These are phyloP conservation scores for Blastobasis adustella DNA, from an alignment of 2,888 invertebrate genomes.

Conservation along the genomic window DNA sequence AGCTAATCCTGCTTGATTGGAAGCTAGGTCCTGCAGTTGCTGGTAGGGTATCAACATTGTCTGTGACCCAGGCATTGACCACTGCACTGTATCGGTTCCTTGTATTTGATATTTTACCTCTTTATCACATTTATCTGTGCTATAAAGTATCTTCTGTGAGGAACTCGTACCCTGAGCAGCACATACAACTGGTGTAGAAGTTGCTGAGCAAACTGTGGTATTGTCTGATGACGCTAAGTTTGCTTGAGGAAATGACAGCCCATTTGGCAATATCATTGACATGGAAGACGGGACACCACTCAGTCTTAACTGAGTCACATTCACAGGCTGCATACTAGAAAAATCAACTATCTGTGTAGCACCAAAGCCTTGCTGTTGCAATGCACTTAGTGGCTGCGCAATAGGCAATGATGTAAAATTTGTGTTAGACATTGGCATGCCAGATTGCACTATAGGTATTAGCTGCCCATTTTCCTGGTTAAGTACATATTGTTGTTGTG, in stretches of 20 bases:
- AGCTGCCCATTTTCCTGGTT: slow-evolving; percentile 68
- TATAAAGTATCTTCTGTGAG: slow-evolving; percentile 61
- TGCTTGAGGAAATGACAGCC: slow-evolving; percentile 55
- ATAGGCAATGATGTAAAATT: slow-evolving; percentile 61
- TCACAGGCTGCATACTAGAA: slow-evolving; percentile 64
- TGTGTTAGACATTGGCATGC: slow-evolving; percentile 58
- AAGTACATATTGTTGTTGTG: slow-evolving; percentile 63
- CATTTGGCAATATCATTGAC: slow-evolving; percentile 67
- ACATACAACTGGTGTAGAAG: slow-evolving; percentile 61
- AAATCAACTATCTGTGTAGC: slow-evolving; percentile 58
- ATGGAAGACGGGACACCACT: slow-evolving; percentile 65
- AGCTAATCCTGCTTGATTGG: slow-evolving; percentile 46
- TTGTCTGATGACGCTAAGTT: slow-evolving; percentile 52
- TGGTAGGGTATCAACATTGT: slow-evolving; percentile 69
- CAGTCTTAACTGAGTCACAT: slow-evolving; percentile 57
- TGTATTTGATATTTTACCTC: slow-evolving; percentile 65
- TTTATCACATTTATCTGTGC: slow-evolving; percentile 63
- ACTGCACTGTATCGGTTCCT: slow-evolving; percentile 59
- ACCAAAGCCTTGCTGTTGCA: slow-evolving; percentile 61
- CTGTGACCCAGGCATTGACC: slow-evolving; percentile 63
- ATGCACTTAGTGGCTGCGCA: slow-evolving; percentile 41
- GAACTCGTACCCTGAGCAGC: slow-evolving; percentile 61
- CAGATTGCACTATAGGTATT: slow-evolving; percentile 66
- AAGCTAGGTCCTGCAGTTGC: slow-evolving; percentile 56
- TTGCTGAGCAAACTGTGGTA: slow-evolving; percentile 62